Base-by-base conservation (phyloP, 1,140 invertebrate species). In the Littorina saxatilis region DNA sequence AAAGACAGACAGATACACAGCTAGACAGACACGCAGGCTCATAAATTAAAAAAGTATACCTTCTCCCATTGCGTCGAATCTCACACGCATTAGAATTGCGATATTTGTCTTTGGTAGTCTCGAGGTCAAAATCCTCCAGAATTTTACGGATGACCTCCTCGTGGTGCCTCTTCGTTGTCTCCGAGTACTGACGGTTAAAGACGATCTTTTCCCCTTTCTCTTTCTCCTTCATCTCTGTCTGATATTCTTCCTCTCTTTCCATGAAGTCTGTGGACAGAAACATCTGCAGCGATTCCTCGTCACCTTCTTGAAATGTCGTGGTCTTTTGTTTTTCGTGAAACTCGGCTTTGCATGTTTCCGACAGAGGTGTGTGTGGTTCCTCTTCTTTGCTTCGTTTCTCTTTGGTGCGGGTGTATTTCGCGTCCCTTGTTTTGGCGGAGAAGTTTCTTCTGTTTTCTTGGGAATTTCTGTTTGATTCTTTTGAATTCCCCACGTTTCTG, bases 41-140 rank as follows among this genome's bases (percentile, higher is more conserved):
- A n/a, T n/a, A n/a, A 47, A 47, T 9, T 27, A 29, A 66, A 32
- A 66, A 5, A 11, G 32, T 32, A 58, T 78, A 78, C 76, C 76
- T 78, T 58, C 40, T 61, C 1, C 76, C 76, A 13, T 37, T 20
- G 13, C 55, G 29, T 20, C 37, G 76, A 52, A 39, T n/a, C 20
- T 40, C 55, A 4, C 7, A 4, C 0, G 58, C 37, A 27, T 78
- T 29, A 0, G 58, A 39, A 32, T 61, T 61, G 2, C 79, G 27
- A 52, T 80, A 80, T 29, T 74, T 73, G 3, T 61, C 20, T 50
- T 73, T 80, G 5, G 79, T 80, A 3, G 35, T n/a, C 27, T 80
- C 79, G 27, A 80, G 35, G 50, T 80, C 70, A 35, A 80, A 80
- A 32, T 80, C 79, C n/a, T 80, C 50, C 35, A 80, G 70, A 39